Evolutionary conservation across 2,797 vertebrate species (phyloP).

Genomic region (Tympanoctomys barrerae): DNA sequence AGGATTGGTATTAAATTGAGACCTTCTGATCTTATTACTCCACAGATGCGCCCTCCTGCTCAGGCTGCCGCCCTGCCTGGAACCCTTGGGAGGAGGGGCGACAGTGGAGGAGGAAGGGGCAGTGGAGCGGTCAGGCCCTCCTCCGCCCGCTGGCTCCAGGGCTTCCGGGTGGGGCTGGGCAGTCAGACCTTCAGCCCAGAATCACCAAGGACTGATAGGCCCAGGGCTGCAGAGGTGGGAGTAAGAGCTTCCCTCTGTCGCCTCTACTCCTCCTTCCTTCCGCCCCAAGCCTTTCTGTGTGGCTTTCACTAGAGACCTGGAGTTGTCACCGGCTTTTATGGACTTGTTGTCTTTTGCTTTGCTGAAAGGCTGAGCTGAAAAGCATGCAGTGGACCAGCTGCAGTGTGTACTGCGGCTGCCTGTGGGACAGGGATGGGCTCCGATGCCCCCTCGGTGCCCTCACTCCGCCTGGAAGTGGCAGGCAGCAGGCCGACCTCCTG

Average conservation of each 20-base stretch:
- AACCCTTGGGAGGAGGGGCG: neutral
- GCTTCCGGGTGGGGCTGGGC: neutral
- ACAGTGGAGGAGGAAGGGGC: neutral
- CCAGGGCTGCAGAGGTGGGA: neutral
- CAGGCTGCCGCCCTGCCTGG: neutral
- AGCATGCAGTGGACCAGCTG: neutral
- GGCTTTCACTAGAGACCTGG: neutral
- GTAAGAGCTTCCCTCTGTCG: neutral
- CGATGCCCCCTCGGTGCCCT: rapidly evolving
- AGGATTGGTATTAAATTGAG: slow-evolving; percentile 70
- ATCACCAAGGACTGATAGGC: neutral
- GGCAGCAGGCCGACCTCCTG: too few species aligned
- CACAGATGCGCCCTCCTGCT: slow-evolving; percentile 47
- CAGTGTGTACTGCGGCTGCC: neutral
- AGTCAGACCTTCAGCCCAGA: neutral
- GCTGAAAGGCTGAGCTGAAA: neutral
- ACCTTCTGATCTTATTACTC: slow-evolving; percentile 70
- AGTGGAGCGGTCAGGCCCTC: neutral
- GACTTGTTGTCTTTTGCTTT: neutral
- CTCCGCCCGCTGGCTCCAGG: neutral
- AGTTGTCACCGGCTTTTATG: neutral
- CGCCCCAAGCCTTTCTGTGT: neutral
- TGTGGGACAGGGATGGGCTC: rapidly evolving
- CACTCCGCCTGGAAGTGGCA: neutral
- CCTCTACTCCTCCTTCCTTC: too few species aligned